A percentile compares a stretch with the other conserved stretches of the same genome.
phyloP scores from a whole-genome alignment of 37 sponge, comb jelly and placozoan genomes.

The Beroe ovata region DNA sequence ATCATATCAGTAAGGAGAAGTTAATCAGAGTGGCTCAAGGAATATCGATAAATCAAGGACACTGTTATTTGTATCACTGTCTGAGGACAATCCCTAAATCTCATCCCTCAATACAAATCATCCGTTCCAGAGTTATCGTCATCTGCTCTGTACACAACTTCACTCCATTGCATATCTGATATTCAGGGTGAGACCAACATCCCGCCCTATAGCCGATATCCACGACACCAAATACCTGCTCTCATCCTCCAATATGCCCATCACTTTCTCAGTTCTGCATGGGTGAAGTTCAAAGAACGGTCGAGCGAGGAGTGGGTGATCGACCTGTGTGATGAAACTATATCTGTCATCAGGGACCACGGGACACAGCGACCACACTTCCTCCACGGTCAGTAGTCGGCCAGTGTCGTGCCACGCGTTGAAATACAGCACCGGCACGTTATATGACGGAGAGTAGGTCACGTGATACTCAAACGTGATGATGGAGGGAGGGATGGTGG shows the following conservation, averaged over 20 bases:
- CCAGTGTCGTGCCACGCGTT: slow-evolving; percentile 74
- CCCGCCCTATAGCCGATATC: slow-evolving; percentile 12
- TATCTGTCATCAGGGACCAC: background rate
- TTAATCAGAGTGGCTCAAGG: no score
- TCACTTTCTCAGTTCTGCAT: slow-evolving; percentile 81
- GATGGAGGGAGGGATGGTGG: background rate
- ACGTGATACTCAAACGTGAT: slow-evolving; percentile 78
- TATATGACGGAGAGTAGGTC: slow-evolving; percentile 77
- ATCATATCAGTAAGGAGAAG: no score
- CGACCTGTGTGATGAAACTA: slow-evolving; percentile 76
- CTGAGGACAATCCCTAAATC: no score
- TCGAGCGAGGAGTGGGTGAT: slow-evolving; percentile 79
- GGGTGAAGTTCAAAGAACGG: slow-evolving; percentile 91
- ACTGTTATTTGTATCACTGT: no score
- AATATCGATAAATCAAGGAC: no score
- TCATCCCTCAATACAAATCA: no score
- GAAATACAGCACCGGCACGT: slow-evolving; percentile 89
- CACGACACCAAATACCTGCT: slow-evolving; percentile 40
- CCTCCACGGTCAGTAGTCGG: slow-evolving; percentile 70
- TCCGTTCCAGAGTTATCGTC: no score
- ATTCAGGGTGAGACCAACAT: slow-evolving; percentile 26
- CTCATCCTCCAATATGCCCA: slow-evolving; percentile 67
- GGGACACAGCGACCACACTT: slow-evolving; percentile 75
- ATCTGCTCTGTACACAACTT: no score
- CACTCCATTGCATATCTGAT: slow-evolving; percentile 41